These are phyloP conservation scores for Synaphobranchus kaupii DNA, from an alignment of 2,797 vertebrate species.

Conservation along the genomic window DNA sequence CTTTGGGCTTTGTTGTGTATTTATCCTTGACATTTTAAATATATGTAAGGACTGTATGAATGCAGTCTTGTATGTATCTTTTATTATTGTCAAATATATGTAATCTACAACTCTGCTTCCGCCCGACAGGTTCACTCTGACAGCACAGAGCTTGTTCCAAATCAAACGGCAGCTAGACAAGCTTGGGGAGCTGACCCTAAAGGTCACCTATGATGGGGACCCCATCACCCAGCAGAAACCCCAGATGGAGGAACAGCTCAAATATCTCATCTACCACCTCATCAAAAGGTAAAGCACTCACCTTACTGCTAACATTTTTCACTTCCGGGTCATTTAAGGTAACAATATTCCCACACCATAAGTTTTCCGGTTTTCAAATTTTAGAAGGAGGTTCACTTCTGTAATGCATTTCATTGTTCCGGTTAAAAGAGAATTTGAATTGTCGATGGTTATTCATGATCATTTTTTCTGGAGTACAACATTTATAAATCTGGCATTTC, in stretches of 20 bases:
- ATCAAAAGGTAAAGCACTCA: conserved; percentile 82
- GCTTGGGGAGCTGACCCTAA: conserved; percentile 86
- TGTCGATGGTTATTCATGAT: too few species aligned
- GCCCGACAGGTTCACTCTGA: conserved; percentile 82
- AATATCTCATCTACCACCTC: conserved; percentile 87
- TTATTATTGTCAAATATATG: too few species aligned
- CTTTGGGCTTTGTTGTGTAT: too few species aligned
- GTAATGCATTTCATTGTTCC: background rate
- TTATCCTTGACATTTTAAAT: too few species aligned
- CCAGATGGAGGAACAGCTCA: conserved; percentile 87
- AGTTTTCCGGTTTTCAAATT: background rate
- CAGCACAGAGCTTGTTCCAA: conserved; percentile 94
- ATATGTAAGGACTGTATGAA: too few species aligned
- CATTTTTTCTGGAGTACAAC: too few species aligned
- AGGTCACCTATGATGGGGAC: conserved; percentile 93
- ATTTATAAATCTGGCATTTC: too few species aligned
- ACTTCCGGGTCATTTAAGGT: background rate
- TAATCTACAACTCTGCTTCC: background rate
- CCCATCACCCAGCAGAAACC: conserved; percentile 88
- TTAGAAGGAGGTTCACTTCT: background rate
- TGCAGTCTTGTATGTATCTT: too few species aligned
- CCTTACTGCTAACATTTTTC: background rate
- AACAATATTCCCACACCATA: background rate
- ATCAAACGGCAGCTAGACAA: conserved; percentile 92
- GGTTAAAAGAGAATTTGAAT: background rate